A percentile compares a stretch with the other conserved stretches of the same genome.
Conservation (phyloP, 2,797 vertebrate species). For the Telmatherina bonti region DNA sequence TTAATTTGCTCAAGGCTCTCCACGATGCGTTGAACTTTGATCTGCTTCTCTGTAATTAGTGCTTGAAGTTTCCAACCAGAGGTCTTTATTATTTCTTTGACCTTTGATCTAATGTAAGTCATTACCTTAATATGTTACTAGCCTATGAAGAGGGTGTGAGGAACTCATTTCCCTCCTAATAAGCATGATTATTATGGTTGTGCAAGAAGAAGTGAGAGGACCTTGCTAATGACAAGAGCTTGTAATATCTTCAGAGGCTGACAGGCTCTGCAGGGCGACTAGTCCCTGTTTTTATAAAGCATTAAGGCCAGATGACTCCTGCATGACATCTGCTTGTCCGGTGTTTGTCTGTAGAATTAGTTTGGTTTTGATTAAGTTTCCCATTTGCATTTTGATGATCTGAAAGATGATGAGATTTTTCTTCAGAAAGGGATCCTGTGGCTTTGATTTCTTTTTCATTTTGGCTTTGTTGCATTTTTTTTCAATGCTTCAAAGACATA, state of each 20-base stretch:
- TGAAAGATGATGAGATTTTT: conserved; percentile 73
- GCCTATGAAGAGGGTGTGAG: conserved; percentile 53
- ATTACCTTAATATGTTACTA: conserved; percentile 68
- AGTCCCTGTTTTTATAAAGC: conserved; percentile 41
- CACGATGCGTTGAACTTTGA: conserved; percentile 37
- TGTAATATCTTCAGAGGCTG: conserved; percentile 58
- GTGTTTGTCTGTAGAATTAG: conserved; percentile 58
- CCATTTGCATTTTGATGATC: conserved; percentile 76
- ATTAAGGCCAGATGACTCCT: conserved; percentile 65
- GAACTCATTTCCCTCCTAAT: conserved; percentile 68
- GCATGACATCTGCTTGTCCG: conserved; percentile 62
- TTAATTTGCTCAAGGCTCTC: conserved; percentile 34
- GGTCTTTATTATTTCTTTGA: conserved; percentile 69
- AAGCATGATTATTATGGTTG: conserved; percentile 71
- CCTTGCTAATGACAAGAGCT: conserved; percentile 67
- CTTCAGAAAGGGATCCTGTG: conserved; percentile 55
- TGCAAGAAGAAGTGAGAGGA: conserved; percentile 52
- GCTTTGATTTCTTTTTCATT: conserved; percentile 77
- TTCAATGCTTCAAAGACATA: conserved; percentile 74
- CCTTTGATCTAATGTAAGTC: conserved; percentile 69
- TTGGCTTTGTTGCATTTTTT: conserved; percentile 72
- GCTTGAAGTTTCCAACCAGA: conserved; percentile 49
- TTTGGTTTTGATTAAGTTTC: conserved; percentile 69
- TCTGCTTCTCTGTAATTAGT: conserved; percentile 61
- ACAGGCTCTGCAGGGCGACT: conserved; percentile 41